A percentile compares a stretch with the other conserved stretches of the same genome.
Evolutionary conservation across 2,888 invertebrate species (phyloP).

Genomic region (Pimpla rufipes): DNA sequence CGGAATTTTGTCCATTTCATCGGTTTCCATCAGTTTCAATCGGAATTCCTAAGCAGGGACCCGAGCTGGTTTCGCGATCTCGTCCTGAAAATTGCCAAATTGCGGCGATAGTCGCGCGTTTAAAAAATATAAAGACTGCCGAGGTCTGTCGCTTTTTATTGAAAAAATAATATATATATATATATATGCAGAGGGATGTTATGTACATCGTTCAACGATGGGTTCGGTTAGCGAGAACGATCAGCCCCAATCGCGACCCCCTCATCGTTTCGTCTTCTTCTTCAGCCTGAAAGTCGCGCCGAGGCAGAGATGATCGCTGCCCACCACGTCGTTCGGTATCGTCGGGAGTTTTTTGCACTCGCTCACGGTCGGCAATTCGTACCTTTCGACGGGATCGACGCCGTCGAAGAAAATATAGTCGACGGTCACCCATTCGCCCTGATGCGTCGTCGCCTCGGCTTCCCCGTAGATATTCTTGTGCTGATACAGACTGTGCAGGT

Average conservation of each 20-base stretch:
- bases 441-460: slow-evolving; percentile 91
- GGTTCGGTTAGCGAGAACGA: background rate
- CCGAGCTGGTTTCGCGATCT: background rate
- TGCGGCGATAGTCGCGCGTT: background rate
- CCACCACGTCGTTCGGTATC: slow-evolving; percentile 91
- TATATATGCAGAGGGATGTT: slow-evolving; percentile 1
- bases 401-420: slow-evolving; percentile 96
- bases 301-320: slow-evolving; percentile 95
- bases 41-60: too few relatives aligned
- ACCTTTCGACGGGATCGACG: slow-evolving; percentile 82
- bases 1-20: too few relatives aligned
- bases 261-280: slow-evolving; percentile 77
- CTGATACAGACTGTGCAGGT: slow-evolving; percentile 90
- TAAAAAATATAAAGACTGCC: slow-evolving; percentile 7
- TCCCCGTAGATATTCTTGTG: slow-evolving; percentile 85
- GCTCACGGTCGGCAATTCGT: slow-evolving; percentile 88
- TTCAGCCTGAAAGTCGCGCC: slow-evolving; percentile 90
- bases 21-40: too few relatives aligned
- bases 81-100: background rate
- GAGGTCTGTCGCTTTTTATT: slow-evolving; percentile 11
- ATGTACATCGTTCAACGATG: slow-evolving; percentile 42
- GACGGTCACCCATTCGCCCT: slow-evolving; percentile 92
- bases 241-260: background rate
- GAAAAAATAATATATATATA: slow-evolving; percentile 9
- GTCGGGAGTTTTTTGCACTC: slow-evolving; percentile 87